Evolutionary conservation across 2,113 vertebrate genomes (phyloP), one percentile per base, ranked within the genome.

Genomic region (Ceuthmochares aereus): DNA sequence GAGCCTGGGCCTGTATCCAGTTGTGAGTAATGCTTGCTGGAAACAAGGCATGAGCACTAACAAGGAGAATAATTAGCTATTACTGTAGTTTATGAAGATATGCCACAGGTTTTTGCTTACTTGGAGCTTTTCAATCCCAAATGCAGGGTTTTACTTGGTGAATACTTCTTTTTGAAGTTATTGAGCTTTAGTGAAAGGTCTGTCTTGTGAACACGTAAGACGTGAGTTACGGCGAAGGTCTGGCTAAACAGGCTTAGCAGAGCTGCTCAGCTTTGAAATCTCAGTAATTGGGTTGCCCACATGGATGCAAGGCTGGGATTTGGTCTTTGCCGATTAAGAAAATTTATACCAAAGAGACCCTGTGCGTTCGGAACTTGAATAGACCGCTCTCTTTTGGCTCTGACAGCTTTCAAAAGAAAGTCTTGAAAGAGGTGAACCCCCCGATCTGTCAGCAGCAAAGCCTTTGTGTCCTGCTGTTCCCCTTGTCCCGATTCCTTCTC

Each of bases 81-180:
- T 94, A 93, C 40, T 81, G 80, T 84, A 84, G 83, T 36, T 92
- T 90, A 81, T 82, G 82, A 86, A 90, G 84, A 42, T 91, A 78
- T 29, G 68, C 60, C 76, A 45, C n/a, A 64, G 72, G 30, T 55
- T 87, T 74, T 93, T 81, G 32, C 37, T 64, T 84, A 42, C 60
- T 90, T 0, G 1, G 52, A 67, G 63, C 60, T 96, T 93, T 96
- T 88, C 84, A 95, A 21, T 82, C 52, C 0, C 1, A 92, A 74
- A 42, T 27, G 37, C 12, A 60, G 74, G 54, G 14, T 15, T 66
- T 80, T 95, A 37, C 67, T 80, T 37, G 18, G 37, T 85, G 78
- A 94, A 92, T 88, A 25, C 69, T 83, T 45, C 58, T 66, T 83
- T 96, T 90, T 83, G 75, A 88, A 83, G 37, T 85, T 70, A 47